A percentile compares a stretch with the other conserved stretches of the same genome.
Evolutionary conservation across 2,797 vertebrate genomes (phyloP).

Genomic region (Muscicapa comitata): DNA sequence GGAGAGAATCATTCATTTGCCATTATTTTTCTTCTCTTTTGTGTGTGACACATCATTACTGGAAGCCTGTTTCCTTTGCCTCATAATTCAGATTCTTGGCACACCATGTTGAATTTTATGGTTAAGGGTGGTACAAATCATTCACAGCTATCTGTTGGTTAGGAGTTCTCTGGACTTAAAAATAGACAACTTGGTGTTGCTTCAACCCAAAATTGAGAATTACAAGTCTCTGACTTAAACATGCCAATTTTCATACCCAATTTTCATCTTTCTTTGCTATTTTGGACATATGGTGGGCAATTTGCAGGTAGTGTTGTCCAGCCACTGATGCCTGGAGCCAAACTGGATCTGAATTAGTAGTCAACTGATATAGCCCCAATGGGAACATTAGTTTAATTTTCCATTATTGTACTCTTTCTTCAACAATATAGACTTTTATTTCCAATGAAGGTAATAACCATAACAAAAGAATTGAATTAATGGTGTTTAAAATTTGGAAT

Average conservation of each 20-base stretch:
- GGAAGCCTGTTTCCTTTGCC: constrained; percentile 23
- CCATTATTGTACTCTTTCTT: background rate
- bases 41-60: constrained; percentile 66
- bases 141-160: constrained; percentile 49
- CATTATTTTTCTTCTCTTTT: constrained; percentile 40
- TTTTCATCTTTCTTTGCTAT: constrained; percentile 9
- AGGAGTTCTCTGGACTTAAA: constrained; percentile 20
- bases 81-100: constrained; percentile 69
- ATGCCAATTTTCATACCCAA: constrained; percentile 21
- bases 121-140: constrained; percentile 50
- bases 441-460: background rate
- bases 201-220: constrained; percentile 5
- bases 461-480: background rate
- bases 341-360: background rate
- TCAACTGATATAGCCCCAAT: background rate
- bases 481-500: background rate
- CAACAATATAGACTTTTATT: background rate
- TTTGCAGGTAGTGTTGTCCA: constrained; percentile 12
- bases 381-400: constrained; percentile 14
- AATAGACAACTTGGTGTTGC: background rate
- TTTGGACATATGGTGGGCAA: background rate
- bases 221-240: background rate
- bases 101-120: constrained; percentile 49
- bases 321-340: background rate
- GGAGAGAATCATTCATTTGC: constrained; percentile 5